Base-by-base conservation (phyloP, 2,797 vertebrate species). In the Brachymystax lenok region DNA sequence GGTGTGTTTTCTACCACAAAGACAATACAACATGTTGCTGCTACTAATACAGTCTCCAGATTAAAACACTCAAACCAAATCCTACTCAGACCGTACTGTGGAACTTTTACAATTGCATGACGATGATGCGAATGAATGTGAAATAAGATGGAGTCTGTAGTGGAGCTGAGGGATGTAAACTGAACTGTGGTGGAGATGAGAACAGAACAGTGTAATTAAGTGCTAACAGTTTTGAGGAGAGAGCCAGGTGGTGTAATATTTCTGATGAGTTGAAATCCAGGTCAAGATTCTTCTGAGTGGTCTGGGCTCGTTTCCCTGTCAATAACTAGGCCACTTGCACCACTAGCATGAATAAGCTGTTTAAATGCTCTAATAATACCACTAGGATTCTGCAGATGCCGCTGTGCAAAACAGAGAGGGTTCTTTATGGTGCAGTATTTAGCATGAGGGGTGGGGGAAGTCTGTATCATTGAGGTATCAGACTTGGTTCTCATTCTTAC, bases 241-340 rank as follows among this genome's bases (percentile, higher is more conserved):
- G 52, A 19, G 30, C 68, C 56, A 56, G 63, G 63, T 46, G 76
- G n/a, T 69, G 64, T 35, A 27, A 27, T 51, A 68, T 35, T 51
- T 46, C 35, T 66, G 61, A 54, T 64, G 70, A 83, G 71, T 5
- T n/a, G 0, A 46, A 28, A 61, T 50, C 5, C 68, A 46, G 24
- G 10, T 27, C 75, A 50, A 13, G 21, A n/a, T 63, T 40, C 74
- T 28, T 66, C 66, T 46, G 27, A 75, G 19, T 14, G 40, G 66
- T 76, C 78, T 35, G 71, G 64, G 71, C 74, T 40, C 68, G 54
- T 72, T 27, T 24, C 50, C 28, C 46, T 35, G 71, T 21, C 40
- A 59, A 74, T 82, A 80, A 84, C 77, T 64, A 74, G 17, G 67
- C 63, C 70, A 81, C 75, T 77, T 72, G 13, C 27, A 51, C 46